Percentiles rank a stretch among this genome's conserved stretches.
Conservation (phyloP, 64 coral and sea anemone species). For the Actinia tenebrosa region DNA sequence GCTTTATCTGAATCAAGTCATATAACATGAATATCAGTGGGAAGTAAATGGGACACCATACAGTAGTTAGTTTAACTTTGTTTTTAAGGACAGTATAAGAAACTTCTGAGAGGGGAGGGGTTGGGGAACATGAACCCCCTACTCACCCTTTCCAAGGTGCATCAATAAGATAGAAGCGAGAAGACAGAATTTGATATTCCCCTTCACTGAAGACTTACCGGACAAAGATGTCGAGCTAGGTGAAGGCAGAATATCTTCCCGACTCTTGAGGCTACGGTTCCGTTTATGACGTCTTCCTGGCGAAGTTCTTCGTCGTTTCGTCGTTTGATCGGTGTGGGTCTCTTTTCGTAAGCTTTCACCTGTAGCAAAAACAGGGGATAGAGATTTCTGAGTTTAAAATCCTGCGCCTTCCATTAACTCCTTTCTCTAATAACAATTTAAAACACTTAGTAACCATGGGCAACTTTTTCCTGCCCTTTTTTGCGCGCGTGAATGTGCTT, state of each 20-base stretch:
- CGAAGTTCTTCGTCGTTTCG: constrained; percentile 47
- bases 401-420: not conserved
- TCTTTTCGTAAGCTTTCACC: constrained; percentile 69
- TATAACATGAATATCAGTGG: not conserved
- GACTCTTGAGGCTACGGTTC: constrained; percentile 80
- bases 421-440: no score
- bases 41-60: not conserved
- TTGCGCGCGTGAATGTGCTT: no score
- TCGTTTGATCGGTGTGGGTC: constrained; percentile 26
- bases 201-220: not conserved
- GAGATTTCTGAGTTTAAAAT: not conserved
- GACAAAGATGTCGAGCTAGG: not conserved
- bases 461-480: not conserved
- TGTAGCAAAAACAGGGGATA: constrained; percentile 4
- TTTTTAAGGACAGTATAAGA: no score
- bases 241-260: not conserved
- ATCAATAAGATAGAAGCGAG: no score
- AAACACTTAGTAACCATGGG: not conserved
- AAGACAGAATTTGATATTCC: not conserved
- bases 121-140: no score
- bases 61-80: no score
- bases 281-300: constrained; percentile 67
- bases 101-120: no score
- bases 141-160: no score
- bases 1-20: not conserved